Percentiles rank a stretch among this genome's conserved stretches.
These are phyloP conservation scores for Melipona quadrifasciata DNA, from an alignment of 1,140 invertebrate species.

Conservation along the genomic window DNA sequence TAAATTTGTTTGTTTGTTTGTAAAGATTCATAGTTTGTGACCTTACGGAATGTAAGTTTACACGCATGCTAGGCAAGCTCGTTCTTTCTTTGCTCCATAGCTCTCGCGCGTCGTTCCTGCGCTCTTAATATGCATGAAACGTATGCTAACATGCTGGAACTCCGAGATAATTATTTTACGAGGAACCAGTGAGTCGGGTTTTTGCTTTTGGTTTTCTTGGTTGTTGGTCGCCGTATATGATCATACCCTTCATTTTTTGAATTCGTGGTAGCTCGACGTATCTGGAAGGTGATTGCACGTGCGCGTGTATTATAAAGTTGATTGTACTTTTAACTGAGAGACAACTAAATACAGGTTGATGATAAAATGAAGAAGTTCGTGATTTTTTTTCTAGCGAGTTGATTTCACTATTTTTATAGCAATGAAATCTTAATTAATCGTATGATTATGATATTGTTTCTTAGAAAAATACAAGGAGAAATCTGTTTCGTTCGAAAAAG, in stretches of 20 bases:
- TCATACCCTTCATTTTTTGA: not conserved
- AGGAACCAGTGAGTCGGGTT: not conserved
- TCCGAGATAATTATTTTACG: constrained; percentile 3
- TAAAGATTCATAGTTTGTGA: too few relatives aligned
- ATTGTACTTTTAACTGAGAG: not conserved
- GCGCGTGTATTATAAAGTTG: not conserved
- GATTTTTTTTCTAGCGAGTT: too few relatives aligned
- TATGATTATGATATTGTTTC: too few relatives aligned
- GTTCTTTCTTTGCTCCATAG: not conserved
- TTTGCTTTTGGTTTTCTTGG: not conserved
- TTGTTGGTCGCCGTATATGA: not conserved
- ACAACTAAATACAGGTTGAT: not conserved
- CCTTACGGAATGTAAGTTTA: not conserved
- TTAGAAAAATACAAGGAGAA: too few relatives aligned
- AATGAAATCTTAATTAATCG: too few relatives aligned
- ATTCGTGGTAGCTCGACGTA: not conserved
- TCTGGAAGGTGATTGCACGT: not conserved
- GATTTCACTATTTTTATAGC: too few relatives aligned
- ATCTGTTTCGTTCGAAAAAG: too few relatives aligned
- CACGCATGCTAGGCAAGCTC: not conserved
- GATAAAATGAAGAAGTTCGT: not conserved
- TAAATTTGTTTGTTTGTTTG: not conserved
- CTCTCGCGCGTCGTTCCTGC: not conserved
- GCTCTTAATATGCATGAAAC: not conserved
- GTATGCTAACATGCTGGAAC: not conserved